A percentile compares a stretch with the other conserved stretches of the same genome.
Conservation (phyloP, 2,888 invertebrate genomes). For the Caenorhabditis sinica region DNA sequence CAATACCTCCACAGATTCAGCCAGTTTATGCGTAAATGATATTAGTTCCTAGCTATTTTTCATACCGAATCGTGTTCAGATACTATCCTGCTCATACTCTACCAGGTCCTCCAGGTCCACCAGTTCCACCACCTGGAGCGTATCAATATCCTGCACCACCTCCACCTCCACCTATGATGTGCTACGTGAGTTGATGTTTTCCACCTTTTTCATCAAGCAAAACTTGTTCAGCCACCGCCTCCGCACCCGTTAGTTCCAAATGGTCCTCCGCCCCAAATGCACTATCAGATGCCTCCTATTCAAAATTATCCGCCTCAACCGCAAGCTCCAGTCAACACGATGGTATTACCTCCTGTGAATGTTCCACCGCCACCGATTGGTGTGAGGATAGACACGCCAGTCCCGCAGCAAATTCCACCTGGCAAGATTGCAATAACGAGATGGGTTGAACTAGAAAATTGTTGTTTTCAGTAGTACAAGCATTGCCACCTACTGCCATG, state of each 20-base stretch:
- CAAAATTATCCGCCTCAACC: not conserved
- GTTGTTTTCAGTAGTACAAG: conserved; percentile 28
- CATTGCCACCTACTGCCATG: conserved; percentile 29
- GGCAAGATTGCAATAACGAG: conserved; percentile 10
- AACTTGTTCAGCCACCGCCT: conserved; percentile 10
- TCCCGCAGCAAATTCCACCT: conserved; percentile 32
- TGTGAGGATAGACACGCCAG: conserved; percentile 47
- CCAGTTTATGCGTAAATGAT: conserved; percentile 12
- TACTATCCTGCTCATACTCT: conserved; percentile 20
- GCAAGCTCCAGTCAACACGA: conserved; percentile 2
- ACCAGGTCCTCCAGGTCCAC: conserved; percentile 26
- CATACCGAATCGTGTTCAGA: not conserved
- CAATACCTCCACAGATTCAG: conserved; percentile 42
- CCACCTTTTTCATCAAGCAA: not conserved
- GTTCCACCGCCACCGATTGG: conserved; percentile 54
- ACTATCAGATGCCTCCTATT: conserved; percentile 29
- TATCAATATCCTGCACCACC: conserved; percentile 47
- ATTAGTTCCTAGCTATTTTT: not conserved
- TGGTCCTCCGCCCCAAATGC: conserved; percentile 18
- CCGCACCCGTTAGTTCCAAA: conserved; percentile 18
- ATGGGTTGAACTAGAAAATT: not conserved
- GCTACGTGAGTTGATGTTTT: conserved; percentile 24
- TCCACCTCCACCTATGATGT: conserved; percentile 45
- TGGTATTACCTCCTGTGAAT: conserved; percentile 46
- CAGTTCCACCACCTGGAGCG: not conserved